Evolutionary conservation across 2,113 vertebrate genomes (phyloP).

Genomic region (Caracal caracal): DNA sequence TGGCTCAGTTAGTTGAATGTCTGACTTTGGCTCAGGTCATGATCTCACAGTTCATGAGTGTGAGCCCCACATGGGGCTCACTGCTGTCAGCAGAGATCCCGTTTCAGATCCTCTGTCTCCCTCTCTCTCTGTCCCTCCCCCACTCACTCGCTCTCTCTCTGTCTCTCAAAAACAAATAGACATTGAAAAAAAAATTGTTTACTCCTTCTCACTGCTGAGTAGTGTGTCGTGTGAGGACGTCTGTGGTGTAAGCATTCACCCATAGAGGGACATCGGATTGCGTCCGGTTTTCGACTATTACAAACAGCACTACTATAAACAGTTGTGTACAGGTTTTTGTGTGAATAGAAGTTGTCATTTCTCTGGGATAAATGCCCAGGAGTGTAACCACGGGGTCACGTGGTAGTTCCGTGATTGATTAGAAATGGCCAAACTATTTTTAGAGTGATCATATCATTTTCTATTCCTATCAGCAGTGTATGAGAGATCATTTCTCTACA

Average conservation of each 20-base stretch:
- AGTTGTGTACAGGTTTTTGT: not conserved
- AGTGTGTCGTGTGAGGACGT: accelerated
- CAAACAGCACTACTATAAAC: not conserved
- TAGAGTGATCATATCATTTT: not conserved
- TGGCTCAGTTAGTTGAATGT: no score
- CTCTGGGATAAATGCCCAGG: not conserved
- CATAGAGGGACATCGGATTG: accelerated
- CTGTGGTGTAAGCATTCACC: not conserved
- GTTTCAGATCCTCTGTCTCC: no score
- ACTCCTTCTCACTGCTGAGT: not conserved
- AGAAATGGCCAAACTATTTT: not conserved
- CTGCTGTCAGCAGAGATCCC: no score
- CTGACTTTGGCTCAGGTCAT: no score
- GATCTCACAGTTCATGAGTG: no score
- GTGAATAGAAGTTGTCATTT: not conserved
- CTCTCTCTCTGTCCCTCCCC: no score
- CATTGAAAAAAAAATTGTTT: no score
- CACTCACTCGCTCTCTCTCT: no score
- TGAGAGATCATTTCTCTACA: not conserved
- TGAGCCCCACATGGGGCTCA: no score
- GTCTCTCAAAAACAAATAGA: no score
- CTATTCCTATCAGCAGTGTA: not conserved
- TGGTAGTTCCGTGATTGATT: not conserved
- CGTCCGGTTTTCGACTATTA: not conserved
- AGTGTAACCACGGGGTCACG: not conserved